phyloP scores from a whole-genome alignment of 2,888 invertebrate genomes.

The Pharmacophagus antenor region DNA sequence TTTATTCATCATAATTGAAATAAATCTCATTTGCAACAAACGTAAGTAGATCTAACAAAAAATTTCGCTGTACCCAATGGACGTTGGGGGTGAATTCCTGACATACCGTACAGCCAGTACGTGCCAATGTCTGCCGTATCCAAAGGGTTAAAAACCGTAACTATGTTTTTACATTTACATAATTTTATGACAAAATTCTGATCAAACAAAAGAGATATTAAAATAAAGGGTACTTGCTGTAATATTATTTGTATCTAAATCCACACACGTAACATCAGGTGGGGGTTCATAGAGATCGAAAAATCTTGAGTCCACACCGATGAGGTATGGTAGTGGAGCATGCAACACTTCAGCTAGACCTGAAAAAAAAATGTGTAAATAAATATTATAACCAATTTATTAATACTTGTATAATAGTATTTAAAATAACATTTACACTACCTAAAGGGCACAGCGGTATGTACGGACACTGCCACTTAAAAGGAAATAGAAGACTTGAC shows the following conservation, averaged over 20 bases:
- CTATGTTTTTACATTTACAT: too few relatives aligned
- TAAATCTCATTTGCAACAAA: too few relatives aligned
- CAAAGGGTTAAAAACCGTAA: too few relatives aligned
- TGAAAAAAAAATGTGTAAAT: slow-evolving; percentile 46
- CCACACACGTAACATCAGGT: slow-evolving; percentile 97
- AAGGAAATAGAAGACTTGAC: slow-evolving; percentile 96
- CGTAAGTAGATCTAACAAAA: too few relatives aligned
- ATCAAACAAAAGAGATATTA: not conserved
- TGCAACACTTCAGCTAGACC: slow-evolving; percentile 97
- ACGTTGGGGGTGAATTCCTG: too few relatives aligned
- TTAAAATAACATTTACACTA: slow-evolving; percentile 39
- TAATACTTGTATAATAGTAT: too few relatives aligned
- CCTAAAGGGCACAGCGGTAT: slow-evolving; percentile 98
- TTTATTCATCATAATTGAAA: too few relatives aligned
- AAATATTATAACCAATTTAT: too few relatives aligned
- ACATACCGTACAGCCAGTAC: too few relatives aligned
- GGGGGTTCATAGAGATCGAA: slow-evolving; percentile 99
- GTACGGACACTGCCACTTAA: slow-evolving; percentile 99
- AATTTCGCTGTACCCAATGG: too few relatives aligned
- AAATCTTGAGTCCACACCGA: slow-evolving; percentile 97
- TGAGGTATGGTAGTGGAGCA: slow-evolving; percentile 97
- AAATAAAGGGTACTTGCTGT: slow-evolving; percentile 80
- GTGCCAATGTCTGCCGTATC: too few relatives aligned
- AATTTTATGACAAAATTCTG: too few relatives aligned
- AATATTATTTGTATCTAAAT: slow-evolving; percentile 98